Percentiles rank a stretch among this genome's conserved stretches.
These are phyloP conservation scores for Dexiosoma caninum DNA, from an alignment of 2,888 invertebrate genomes.

Conservation along the genomic window DNA sequence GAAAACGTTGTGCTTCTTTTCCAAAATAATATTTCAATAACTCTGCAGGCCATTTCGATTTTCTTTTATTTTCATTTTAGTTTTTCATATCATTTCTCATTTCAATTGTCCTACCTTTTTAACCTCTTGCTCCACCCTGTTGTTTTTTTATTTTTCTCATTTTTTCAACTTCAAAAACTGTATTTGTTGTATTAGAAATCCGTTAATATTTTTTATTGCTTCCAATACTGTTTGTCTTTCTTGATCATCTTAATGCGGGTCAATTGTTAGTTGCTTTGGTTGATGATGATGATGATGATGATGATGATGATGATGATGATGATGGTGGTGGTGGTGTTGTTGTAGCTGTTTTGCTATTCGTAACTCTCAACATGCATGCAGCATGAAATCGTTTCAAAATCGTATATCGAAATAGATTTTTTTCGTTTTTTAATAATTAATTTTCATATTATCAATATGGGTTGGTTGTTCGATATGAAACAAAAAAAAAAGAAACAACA, in stretches of 20 bases:
- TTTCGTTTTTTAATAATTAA: constrained; percentile 54
- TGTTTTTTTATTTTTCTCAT: not conserved
- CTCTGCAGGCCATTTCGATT: constrained; percentile 55
- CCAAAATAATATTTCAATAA: constrained; percentile 49
- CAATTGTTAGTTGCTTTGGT: constrained; percentile 51
- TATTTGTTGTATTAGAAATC: constrained; percentile 29
- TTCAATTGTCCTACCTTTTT: constrained; percentile 59
- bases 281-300: constrained; percentile 24
- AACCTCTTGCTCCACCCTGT: constrained; percentile 49
- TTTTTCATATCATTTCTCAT: constrained; percentile 39
- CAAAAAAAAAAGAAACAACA: not conserved
- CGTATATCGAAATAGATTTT: constrained; percentile 36
- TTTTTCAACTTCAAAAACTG: not conserved
- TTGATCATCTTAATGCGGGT: constrained; percentile 56
- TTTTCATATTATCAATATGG: constrained; percentile 58
- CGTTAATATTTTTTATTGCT: constrained; percentile 37
- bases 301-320: not conserved
- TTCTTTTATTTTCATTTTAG: not conserved
- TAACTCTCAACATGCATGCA: constrained; percentile 36
- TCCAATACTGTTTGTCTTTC: constrained; percentile 4
- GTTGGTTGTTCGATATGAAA: constrained; percentile 23
- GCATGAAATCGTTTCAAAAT: constrained; percentile 39
- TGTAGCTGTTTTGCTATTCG: constrained; percentile 8
- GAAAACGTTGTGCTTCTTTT: constrained; percentile 9
- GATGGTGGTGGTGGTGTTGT: not conserved